phyloP scores from a whole-genome alignment of 2,888 invertebrate genomes.

The Megaustenia siamemsis region DNA sequence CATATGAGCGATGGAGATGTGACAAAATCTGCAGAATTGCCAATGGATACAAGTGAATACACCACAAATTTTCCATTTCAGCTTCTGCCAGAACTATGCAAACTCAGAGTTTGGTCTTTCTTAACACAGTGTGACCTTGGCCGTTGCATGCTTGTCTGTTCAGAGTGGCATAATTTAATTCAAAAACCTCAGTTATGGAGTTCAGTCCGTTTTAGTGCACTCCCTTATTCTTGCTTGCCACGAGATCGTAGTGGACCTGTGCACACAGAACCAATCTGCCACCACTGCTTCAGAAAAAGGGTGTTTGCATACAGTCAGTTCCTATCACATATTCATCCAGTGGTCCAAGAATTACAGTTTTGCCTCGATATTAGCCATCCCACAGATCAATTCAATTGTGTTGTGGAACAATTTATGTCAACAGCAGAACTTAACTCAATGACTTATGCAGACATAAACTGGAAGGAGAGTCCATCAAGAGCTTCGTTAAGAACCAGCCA shows the following conservation, averaged over 20 bases:
- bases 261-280: conserved; percentile 63
- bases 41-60: conserved; percentile 54
- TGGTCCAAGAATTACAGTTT: conserved; percentile 74
- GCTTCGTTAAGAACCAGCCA: conserved; percentile 73
- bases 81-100: conserved; percentile 73
- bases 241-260: conserved; percentile 62
- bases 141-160: conserved; percentile 69
- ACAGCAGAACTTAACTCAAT: conserved; percentile 63
- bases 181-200: conserved; percentile 74
- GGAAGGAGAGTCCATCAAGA: conserved; percentile 77
- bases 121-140: conserved; percentile 74
- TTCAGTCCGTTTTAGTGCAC: conserved; percentile 72
- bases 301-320: conserved; percentile 72
- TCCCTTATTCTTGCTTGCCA: conserved; percentile 72
- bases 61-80: conserved; percentile 72
- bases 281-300: conserved; percentile 70
- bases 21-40: conserved; percentile 47
- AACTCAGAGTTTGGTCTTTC: conserved; percentile 76
- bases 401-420: conserved; percentile 66
- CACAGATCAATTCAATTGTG: conserved; percentile 72
- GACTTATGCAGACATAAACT: conserved; percentile 75
- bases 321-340: conserved; percentile 67
- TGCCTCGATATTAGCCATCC: conserved; percentile 78
- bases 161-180: conserved; percentile 71
- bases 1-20: conserved; percentile 46